Conservation (phyloP, 1,140 invertebrate species). For the Drosophila arawakana region DNA sequence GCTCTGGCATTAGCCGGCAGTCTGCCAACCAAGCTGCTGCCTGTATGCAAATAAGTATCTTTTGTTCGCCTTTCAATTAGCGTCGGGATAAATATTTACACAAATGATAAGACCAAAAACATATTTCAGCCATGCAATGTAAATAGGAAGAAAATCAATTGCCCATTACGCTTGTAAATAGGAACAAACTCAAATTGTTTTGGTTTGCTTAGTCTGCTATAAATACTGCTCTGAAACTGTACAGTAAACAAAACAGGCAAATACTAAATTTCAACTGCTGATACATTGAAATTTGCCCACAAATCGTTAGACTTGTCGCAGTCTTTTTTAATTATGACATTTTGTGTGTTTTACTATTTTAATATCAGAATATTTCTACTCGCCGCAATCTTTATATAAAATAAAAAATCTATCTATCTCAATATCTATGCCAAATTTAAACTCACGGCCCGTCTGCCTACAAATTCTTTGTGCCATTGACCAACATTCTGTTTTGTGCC, state of each 20-base stretch:
- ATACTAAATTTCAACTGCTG: constrained; percentile 26
- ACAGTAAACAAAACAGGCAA: constrained; percentile 37
- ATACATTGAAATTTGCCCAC: constrained; percentile 13
- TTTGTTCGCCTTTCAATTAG: constrained; percentile 73
- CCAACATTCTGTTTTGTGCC: constrained; percentile 58
- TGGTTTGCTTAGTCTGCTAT: constrained; percentile 18
- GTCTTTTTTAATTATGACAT: constrained; percentile 32
- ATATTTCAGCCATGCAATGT: constrained; percentile 48
- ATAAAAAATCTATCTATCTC: constrained; percentile 4
- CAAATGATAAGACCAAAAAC: constrained; percentile 54
- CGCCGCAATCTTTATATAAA: no score
- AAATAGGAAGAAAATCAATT: constrained; percentile 73
- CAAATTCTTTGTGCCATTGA: constrained; percentile 62
- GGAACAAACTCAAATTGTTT: constrained; percentile 47
- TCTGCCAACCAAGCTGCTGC: constrained; percentile 8
- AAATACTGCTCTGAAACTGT: constrained; percentile 29
- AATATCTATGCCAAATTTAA: constrained; percentile 45
- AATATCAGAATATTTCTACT: neutral
- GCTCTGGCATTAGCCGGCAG: constrained; percentile 13
- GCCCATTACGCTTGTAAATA: constrained; percentile 49
- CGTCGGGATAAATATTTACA: constrained; percentile 68
- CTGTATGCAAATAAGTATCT: constrained; percentile 66
- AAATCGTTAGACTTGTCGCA: constrained; percentile 31
- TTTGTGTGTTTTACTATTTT: constrained; percentile 24
- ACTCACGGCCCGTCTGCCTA: constrained; percentile 23